Evolutionary conservation across 30 jellyfish, hydroid and myxozoan genomes (phyloP), one percentile per base, ranked within the genome.

Genomic region (Chironex yamaguchii): DNA sequence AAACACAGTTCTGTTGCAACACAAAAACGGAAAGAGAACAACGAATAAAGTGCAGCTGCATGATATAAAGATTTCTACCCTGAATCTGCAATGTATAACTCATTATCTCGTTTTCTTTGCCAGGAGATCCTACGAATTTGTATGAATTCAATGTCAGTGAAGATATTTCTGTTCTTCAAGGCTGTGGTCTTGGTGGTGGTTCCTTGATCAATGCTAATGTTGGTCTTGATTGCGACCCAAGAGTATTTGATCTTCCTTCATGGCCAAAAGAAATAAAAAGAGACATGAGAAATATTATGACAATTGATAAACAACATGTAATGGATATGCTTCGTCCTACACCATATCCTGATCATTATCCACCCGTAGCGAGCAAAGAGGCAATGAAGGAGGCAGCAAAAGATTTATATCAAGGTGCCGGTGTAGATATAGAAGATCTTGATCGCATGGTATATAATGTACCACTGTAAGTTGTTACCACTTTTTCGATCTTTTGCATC

Each of bases 181-280:
- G 96, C 1, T 88, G 96, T 53, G 96, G 96, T 3, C 92, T 88
- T 50, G 96, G 96, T 4, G 96, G 96, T 6, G 91, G 94, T 23
- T 88, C 96, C 2, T 66, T 88, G 36, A 88, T 88, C 30, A 88
- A 88, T 58, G 96, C 92, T 14, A 79, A 52, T 69, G 96, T 79
- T 52, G 92, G 84, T 21, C 83, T 88, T 20, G 92, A 88, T 2
- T 81, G 89, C 2, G 96, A 88, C 24, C 84, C 76, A 22, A 78
- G 84, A 3, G 89, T 88, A 0, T 79, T 88, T 49, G 70, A 77
- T 2, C 72, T 50, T 22, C 34, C 34, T 3, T 4, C 36, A 66
- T 88, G 96, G 96, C 96, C 96, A 0, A 64, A 64, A 31, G 92
- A 52, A 0, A 36, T 88, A 14, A 26, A 51, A 17, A 71, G 79